Base-by-base conservation (phyloP, 2,888 invertebrate genomes). In the Crepidodera aurea region DNA sequence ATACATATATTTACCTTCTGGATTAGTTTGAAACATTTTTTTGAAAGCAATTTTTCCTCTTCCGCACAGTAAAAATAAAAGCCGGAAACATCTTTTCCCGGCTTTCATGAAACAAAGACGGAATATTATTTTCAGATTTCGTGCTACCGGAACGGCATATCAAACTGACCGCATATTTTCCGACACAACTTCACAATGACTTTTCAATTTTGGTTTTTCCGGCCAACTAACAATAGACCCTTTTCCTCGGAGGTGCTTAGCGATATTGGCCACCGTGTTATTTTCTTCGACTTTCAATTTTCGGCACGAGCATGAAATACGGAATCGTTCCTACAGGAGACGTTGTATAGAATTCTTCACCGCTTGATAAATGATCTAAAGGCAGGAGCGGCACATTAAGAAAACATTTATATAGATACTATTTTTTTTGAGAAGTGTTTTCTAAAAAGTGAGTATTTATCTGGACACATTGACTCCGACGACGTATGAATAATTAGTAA, bases 351-450 rank as follows among this genome's bases (percentile, higher is more conserved):
- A 57, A 57, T 57, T 57, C 50, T 16, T 29, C 60, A 12, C 46
- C 22, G 19, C 32, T 42, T 60, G 60, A 60, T 60, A 53, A 53
- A 60, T 60, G 44, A 60, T 53, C 34, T 42, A 2, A 13, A 12
- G 15, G 1, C 37, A 15, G 13, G 7, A 13, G 37, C 37, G 37
- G 8, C 34, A 34, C 10, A 5, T n/a, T n/a, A n/a, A n/a, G n/a
- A n/a, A n/a, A n/a, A n/a, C n/a, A n/a, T n/a, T n/a, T n/a, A n/a
- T n/a, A n/a, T n/a, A n/a, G n/a, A n/a, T n/a, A n/a, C n/a, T n/a
- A n/a, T n/a, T n/a, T n/a, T n/a, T n/a, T n/a, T n/a, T n/a, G n/a
- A n/a, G n/a, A n/a, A n/a, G n/a, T n/a, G n/a, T n/a, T n/a, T n/a
- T n/a, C n/a, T n/a, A n/a, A n/a, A n/a, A n/a, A n/a, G n/a, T n/a